Evolutionary conservation across 2,797 vertebrate species (phyloP).

Genomic region (Rhinoraja longicauda): DNA sequence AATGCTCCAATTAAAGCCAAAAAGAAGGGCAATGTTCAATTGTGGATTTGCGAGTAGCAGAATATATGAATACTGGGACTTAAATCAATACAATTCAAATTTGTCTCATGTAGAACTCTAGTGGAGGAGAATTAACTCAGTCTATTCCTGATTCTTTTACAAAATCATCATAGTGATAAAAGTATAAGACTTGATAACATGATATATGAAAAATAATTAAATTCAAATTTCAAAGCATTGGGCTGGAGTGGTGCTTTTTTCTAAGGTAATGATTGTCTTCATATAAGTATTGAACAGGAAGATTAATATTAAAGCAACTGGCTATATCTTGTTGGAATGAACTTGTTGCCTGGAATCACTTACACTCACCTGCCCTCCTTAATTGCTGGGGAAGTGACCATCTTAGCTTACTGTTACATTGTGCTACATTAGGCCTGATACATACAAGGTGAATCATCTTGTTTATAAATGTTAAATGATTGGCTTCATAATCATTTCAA

Average conservation of each 20-base stretch:
- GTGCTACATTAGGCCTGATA: not conserved
- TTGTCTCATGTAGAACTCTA: not conserved
- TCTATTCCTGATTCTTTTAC: not conserved
- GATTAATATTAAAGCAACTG: not conserved
- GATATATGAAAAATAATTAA: not conserved
- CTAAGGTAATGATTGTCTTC: not conserved
- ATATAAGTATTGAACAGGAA: not conserved
- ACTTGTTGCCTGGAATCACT: too few species aligned
- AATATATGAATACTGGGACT: not conserved
- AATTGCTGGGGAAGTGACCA: too few species aligned
- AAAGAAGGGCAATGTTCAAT: conserved; percentile 8
- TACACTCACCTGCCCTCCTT: too few species aligned
- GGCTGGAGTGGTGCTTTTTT: not conserved
- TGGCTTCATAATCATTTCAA: conserved; percentile 2
- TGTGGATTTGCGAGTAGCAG: not conserved
- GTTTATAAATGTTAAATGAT: not conserved
- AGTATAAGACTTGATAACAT: not conserved
- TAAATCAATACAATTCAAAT: not conserved
- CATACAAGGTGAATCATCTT: not conserved
- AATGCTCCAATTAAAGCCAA: not conserved
- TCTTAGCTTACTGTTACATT: too few species aligned
- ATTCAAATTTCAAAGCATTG: not conserved
- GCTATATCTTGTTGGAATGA: not conserved
- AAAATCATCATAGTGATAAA: too few species aligned
- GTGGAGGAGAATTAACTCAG: not conserved